phyloP scores from a whole-genome alignment of 2,113 vertebrate species.

The Lamprotornis superbus region DNA sequence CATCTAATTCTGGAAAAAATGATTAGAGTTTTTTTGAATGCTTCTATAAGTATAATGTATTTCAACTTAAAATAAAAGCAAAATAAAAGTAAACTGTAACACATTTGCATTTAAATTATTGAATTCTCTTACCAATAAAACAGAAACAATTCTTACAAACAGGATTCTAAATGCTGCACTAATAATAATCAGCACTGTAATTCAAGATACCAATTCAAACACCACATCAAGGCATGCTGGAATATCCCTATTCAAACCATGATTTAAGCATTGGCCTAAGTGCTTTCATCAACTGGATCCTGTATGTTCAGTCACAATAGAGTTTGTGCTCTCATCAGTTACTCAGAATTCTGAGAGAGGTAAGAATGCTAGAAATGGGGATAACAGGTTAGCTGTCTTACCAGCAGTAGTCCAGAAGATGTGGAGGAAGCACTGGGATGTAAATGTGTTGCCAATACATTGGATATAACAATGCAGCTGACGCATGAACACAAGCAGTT shows the following conservation, averaged over 20 bases:
- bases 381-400: conserved; percentile 72
- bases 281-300: background rate
- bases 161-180: background rate
- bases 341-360: background rate
- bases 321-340: background rate
- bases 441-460: conserved; percentile 99
- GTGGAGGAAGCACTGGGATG: conserved; percentile 95
- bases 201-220: background rate
- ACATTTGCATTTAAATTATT: background rate
- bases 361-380: background rate
- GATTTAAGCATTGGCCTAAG: background rate
- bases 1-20: background rate
- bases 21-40: background rate
- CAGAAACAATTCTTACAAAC: background rate
- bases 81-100: background rate
- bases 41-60: background rate
- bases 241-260: background rate
- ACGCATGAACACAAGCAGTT: conserved; percentile 95
- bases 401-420: conserved; percentile 99
- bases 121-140: background rate
- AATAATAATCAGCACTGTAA: background rate
- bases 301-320: background rate
- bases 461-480: conserved; percentile 91
- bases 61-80: background rate
- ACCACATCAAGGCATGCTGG: background rate